Percentiles rank a stretch among this genome's conserved stretches.
These are phyloP conservation scores for Agrochola litura DNA, from an alignment of 2,888 invertebrate species.

Conservation along the genomic window DNA sequence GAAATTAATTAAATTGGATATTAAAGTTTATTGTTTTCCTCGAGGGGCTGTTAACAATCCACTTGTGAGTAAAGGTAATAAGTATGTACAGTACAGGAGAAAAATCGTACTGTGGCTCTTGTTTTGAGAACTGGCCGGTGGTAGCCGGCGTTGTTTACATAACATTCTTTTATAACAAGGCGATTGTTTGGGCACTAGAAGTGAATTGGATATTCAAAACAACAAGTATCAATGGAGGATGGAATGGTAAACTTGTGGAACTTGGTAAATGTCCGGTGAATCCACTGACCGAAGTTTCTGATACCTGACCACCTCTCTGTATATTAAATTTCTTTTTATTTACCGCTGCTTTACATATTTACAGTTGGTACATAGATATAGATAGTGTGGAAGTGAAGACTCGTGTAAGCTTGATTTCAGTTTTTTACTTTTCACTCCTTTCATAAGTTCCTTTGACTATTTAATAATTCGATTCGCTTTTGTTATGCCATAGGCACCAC, in stretches of 20 bases:
- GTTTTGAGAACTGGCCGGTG: constrained; percentile 74
- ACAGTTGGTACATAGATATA: constrained; percentile 18
- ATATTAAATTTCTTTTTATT: constrained; percentile 40
- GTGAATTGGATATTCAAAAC: constrained; percentile 79
- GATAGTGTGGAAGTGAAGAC: constrained; percentile 49
- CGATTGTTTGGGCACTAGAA: constrained; percentile 79
- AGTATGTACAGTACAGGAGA: constrained; percentile 53
- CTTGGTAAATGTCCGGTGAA: constrained; percentile 84
- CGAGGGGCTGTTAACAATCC: constrained; percentile 41
- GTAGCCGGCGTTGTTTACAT: constrained; percentile 79
- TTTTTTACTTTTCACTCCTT: constrained; percentile 26
- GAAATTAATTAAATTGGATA: constrained; percentile 37
- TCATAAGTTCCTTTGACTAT: neutral
- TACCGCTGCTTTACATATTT: constrained; percentile 35
- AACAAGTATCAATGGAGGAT: constrained; percentile 70
- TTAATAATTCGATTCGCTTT: neutral
- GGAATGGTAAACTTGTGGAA: constrained; percentile 76
- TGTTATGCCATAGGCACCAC: neutral
- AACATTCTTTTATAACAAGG: constrained; percentile 77
- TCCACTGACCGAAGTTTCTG: constrained; percentile 71
- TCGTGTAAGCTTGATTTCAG: constrained; percentile 53
- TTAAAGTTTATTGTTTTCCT: constrained; percentile 43
- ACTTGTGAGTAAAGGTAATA: constrained; percentile 52
- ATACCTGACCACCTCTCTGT: constrained; percentile 62
- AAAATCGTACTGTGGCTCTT: constrained; percentile 72